Evolutionary conservation across 37 sponge, comb jelly and placozoan genomes (phyloP), one percentile per base, ranked within the genome.

Genomic region (Chondrilla cf. caribensis): DNA sequence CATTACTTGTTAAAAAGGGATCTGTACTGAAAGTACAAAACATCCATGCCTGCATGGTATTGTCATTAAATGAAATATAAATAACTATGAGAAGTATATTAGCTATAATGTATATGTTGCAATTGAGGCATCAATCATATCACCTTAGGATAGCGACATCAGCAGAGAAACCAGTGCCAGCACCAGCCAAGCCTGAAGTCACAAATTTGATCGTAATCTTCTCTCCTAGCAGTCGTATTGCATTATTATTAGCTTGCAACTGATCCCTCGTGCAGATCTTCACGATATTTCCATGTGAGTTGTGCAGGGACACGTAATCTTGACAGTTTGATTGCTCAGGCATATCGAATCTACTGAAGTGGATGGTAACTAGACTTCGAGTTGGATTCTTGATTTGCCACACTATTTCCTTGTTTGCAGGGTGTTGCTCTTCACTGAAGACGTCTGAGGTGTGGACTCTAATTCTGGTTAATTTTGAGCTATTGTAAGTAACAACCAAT

Each of bases 301-400:
- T 67, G 33, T 67, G 68, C 17, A 67, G n/a, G 35, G 68, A 67
- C 3, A 67, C 35, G 33, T 67, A 67, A 67, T 67, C 68, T 1
- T 33, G 32, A 67, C 68, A 67, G n/a, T 8, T 33, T 3, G 68
- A 29, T 6, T 28, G 17, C 29, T 33, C 29, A 29, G n/a, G 32
- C 1, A 62, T 7, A 6, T 22, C 64, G 15, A 67, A 33, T 29
- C 29, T 33, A 67, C 29, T 33, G 68, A 67, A 67, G 1, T 67
- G 35, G 4, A 67, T 33, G 68, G 2, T 2, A 33, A 67, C 68
- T 67, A 67, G 35, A 31, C 33, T 67, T 3, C 33, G 31, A 31
- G 68, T 33, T 29, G 68, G 68, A 28, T 33, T 8, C 17, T 67
- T 18, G 35, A 67, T 67, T 33, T 67, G 68, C 68, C 68, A 67